A percentile compares a stretch with the other conserved stretches of the same genome.
phyloP scores from a whole-genome alignment of 2,113 vertebrate genomes.

The Dicaeum eximium region DNA sequence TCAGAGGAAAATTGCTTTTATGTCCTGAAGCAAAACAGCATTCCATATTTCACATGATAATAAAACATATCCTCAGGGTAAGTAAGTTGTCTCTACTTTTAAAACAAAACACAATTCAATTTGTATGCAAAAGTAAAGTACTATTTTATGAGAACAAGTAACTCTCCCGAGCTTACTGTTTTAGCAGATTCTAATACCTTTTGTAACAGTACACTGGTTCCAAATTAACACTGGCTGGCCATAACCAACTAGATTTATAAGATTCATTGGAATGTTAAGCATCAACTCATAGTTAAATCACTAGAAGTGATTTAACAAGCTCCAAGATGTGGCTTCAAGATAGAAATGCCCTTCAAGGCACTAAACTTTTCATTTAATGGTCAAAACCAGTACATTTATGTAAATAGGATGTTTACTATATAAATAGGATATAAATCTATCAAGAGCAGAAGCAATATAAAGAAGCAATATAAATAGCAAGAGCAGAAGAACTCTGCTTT shows the following conservation, averaged over 20 bases:
- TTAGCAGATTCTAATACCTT: conserved; percentile 28
- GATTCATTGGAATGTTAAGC: background rate
- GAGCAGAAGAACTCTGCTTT: background rate
- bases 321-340: background rate
- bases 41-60: conserved; percentile 58
- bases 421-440: background rate
- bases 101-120: conserved; percentile 63
- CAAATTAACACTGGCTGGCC: background rate
- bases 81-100: conserved; percentile 50
- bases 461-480: background rate
- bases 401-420: background rate
- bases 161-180: conserved; percentile 33
- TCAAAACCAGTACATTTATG: background rate
- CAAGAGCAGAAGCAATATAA: too few species aligned
- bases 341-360: background rate
- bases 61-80: conserved; percentile 61
- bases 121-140: conserved; percentile 33
- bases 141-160: conserved; percentile 33
- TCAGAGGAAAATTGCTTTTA: conserved; percentile 72
- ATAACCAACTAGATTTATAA: conserved; percentile 30
- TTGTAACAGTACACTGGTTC: background rate
- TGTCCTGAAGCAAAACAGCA: conserved; percentile 62
- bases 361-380: background rate
- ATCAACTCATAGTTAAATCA: background rate
- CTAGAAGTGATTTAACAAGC: background rate